Conservation (phyloP, 1,140 invertebrate species). For the Ruditapes philippinarum region DNA sequence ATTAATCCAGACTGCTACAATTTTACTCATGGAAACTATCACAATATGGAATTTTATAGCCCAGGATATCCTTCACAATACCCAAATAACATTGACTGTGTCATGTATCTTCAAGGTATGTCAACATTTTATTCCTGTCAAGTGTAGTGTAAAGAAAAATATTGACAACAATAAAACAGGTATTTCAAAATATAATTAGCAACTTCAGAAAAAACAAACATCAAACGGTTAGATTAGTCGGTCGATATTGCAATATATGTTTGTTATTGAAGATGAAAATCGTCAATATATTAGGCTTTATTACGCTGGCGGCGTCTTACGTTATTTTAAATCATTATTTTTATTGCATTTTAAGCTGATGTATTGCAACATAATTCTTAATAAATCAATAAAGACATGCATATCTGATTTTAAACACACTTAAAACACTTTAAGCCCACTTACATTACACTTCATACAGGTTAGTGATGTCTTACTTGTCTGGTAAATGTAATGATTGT, state of each 20-base stretch:
- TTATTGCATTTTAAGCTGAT: not conserved
- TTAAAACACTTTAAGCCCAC: no score
- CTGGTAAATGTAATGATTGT: no score
- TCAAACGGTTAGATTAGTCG: no score
- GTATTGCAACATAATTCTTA: not conserved
- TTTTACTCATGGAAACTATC: slow-evolving; percentile 79
- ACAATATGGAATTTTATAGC: slow-evolving; percentile 90
- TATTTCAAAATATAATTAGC: no score
- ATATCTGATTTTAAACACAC: no score
- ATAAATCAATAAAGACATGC: not conserved
- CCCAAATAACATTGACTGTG: slow-evolving; percentile 91
- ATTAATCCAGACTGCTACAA: slow-evolving; percentile 77
- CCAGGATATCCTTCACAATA: slow-evolving; percentile 92
- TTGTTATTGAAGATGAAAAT: not conserved
- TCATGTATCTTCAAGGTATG: slow-evolving; percentile 91
- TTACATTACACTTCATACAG: no score
- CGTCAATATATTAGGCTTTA: not conserved
- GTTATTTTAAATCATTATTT: not conserved
- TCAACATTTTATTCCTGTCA: not conserved
- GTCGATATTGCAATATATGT: not conserved
- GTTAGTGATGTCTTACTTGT: no score
- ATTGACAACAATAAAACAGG: no score
- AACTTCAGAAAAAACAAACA: no score
- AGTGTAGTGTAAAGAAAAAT: no score
- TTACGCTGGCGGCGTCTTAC: not conserved